These are phyloP conservation scores for Drosophila trichaetosa DNA, from an alignment of 2,888 invertebrate species.

Conservation along the genomic window DNA sequence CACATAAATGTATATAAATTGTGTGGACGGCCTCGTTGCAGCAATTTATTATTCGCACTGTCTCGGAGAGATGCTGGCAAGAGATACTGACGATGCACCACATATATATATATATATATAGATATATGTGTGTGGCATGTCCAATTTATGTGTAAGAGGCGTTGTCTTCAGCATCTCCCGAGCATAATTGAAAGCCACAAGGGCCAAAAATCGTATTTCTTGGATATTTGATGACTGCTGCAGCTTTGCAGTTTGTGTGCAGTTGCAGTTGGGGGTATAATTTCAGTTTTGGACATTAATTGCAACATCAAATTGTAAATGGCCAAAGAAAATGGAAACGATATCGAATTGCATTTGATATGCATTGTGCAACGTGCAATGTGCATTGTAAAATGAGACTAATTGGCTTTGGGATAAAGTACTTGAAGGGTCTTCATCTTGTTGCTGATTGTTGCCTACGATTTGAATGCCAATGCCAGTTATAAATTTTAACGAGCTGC, in stretches of 20 bases:
- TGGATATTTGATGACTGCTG: conserved; percentile 1
- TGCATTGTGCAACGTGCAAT: conserved; percentile 7
- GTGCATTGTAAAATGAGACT: conserved; percentile 13
- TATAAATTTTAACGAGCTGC: not conserved
- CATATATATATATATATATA: not conserved
- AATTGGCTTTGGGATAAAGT: conserved; percentile 16
- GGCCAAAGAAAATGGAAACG: conserved; percentile 2
- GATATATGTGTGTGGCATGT: not conserved
- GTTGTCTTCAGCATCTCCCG: conserved; percentile 6
- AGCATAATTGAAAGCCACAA: conserved; percentile 25
- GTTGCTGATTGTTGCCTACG: not conserved
- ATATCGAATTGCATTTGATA: conserved; percentile 15
- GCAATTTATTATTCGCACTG: conserved; percentile 41
- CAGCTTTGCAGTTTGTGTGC: not conserved
- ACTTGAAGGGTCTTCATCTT: not conserved
- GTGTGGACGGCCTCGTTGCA: conserved; percentile 30
- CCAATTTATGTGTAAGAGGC: conserved; percentile 6
- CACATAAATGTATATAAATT: conserved; percentile 46
- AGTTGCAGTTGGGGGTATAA: not conserved
- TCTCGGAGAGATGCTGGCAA: conserved; percentile 13
- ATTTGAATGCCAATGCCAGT: not conserved
- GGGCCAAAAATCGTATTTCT: conserved; percentile 3
- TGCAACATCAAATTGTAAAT: conserved; percentile 3
- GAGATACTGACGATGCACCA: conserved; percentile 1
- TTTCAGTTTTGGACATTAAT: conserved; percentile 10